Percentiles rank a stretch among this genome's conserved stretches.
These are phyloP conservation scores for Malthinus seriepunctatus DNA, from an alignment of 2,888 invertebrate genomes.

Conservation along the genomic window DNA sequence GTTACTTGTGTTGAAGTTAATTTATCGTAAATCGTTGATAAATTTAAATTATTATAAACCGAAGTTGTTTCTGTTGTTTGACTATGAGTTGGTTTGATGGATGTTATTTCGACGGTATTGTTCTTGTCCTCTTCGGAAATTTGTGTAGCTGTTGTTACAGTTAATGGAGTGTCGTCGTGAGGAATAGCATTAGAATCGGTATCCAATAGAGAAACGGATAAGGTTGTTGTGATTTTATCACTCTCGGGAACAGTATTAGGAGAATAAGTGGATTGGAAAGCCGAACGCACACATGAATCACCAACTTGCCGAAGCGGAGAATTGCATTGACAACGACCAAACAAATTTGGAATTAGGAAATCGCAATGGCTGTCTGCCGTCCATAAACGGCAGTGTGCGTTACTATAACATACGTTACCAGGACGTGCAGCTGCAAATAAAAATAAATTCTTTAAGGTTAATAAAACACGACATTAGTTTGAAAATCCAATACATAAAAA, in stretches of 20 bases:
- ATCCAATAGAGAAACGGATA: slow-evolving; percentile 37
- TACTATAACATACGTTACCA: slow-evolving; percentile 87
- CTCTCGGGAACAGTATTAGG: slow-evolving; percentile 23
- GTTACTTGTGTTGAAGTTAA: background rate
- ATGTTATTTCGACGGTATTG: background rate
- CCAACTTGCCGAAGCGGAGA: slow-evolving; percentile 66
- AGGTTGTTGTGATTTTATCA: slow-evolving; percentile 36
- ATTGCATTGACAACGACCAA: slow-evolving; percentile 85
- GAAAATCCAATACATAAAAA: no score
- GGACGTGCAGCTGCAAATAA: slow-evolving; percentile 77
- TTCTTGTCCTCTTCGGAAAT: slow-evolving; percentile 10
- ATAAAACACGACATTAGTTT: no score
- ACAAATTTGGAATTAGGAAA: slow-evolving; percentile 85
- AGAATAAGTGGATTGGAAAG: slow-evolving; percentile 47
- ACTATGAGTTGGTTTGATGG: background rate
- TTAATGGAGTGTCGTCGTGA: slow-evolving; percentile 40
- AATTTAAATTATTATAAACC: slow-evolving; percentile 13
- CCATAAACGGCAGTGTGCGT: slow-evolving; percentile 85
- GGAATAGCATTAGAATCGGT: slow-evolving; percentile 41
- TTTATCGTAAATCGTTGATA: background rate
- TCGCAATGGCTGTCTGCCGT: slow-evolving; percentile 85
- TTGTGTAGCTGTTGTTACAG: slow-evolving; percentile 3
- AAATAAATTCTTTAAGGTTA: background rate
- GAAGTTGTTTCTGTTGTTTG: slow-evolving; percentile 26
- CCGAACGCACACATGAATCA: slow-evolving; percentile 63